These are phyloP conservation scores for Stomorhina lunata DNA, from an alignment of 2,888 invertebrate genomes.

Conservation along the genomic window DNA sequence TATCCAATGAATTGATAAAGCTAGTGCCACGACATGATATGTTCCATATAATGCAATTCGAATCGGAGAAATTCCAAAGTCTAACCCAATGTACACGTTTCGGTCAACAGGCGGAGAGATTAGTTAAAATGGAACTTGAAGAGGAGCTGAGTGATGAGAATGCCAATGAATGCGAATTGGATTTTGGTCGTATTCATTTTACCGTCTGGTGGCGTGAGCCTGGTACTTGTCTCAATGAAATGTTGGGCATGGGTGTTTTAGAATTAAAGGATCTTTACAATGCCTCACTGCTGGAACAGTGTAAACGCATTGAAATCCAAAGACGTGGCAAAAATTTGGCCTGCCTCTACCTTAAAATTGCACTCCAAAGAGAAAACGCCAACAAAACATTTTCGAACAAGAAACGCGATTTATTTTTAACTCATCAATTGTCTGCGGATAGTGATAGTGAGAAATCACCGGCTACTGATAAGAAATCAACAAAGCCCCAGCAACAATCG, in stretches of 20 bases:
- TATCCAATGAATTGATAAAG: conserved; percentile 74
- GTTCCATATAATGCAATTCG: conserved; percentile 77
- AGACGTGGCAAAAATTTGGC: conserved; percentile 73
- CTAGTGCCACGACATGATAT: conserved; percentile 71
- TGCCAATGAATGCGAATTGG: conserved; percentile 49
- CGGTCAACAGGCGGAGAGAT: conserved; percentile 73
- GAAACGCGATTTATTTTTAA: conserved; percentile 46
- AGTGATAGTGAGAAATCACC: conserved; percentile 60
- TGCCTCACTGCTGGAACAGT: conserved; percentile 75
- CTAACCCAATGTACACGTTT: conserved; percentile 77
- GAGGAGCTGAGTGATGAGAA: conserved; percentile 48
- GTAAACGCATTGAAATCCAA: conserved; percentile 74
- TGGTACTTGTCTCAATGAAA: conserved; percentile 76
- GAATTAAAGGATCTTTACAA: conserved; percentile 73
- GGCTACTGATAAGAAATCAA: conserved; percentile 45
- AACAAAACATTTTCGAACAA: too few relatives aligned
- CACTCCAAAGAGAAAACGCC: conserved; percentile 69
- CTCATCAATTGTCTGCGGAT: conserved; percentile 58
- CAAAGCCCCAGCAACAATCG: conserved; percentile 46
- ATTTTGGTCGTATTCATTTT: conserved; percentile 73
- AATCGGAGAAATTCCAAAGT: conserved; percentile 76
- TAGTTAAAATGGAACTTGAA: conserved; percentile 66
- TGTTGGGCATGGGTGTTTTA: conserved; percentile 74
- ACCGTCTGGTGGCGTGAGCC: conserved; percentile 78
- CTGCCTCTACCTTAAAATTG: conserved; percentile 75